Conservation (phyloP, 2,113 vertebrate genomes). For the Xenopus laevis region DNA sequence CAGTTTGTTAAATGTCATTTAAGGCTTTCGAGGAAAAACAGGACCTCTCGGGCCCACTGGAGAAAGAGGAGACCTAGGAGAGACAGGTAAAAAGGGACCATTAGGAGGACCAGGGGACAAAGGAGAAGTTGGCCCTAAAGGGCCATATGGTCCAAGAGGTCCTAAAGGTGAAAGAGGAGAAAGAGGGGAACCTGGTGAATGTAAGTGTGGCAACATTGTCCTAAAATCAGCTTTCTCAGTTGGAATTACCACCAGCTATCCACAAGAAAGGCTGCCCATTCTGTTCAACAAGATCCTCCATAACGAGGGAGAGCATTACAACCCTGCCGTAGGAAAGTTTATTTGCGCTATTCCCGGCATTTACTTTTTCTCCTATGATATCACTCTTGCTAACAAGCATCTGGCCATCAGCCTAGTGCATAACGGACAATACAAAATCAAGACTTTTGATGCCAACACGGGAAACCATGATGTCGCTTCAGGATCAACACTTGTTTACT, state of each 20-base stretch:
- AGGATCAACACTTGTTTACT: constrained; percentile 85
- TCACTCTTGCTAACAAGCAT: constrained; percentile 96
- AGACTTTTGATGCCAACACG: constrained; percentile 94
- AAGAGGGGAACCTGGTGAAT: constrained; percentile 75
- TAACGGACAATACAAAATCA: constrained; percentile 89
- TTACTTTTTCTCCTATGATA: constrained; percentile 96
- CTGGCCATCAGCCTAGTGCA: constrained; percentile 90
- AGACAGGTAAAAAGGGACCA: constrained; percentile 85
- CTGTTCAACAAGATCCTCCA: constrained; percentile 94
- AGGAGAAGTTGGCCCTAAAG: constrained; percentile 72
- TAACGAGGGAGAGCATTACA: constrained; percentile 90
- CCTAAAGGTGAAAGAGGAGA: constrained; percentile 78
- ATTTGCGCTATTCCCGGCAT: constrained; percentile 90
- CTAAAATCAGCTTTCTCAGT: constrained; percentile 93
- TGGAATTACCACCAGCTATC: constrained; percentile 95
- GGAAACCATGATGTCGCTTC: constrained; percentile 96
- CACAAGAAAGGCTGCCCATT: constrained; percentile 82
- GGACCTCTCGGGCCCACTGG: constrained; percentile 83
- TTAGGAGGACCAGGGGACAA: constrained; percentile 68
- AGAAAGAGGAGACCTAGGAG: constrained; percentile 82
- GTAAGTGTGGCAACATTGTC: constrained; percentile 85
- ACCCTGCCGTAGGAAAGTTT: constrained; percentile 89
- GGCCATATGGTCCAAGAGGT: constrained; percentile 76
- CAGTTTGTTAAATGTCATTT: not conserved
- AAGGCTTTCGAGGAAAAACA: constrained; percentile 85